Percentiles rank a stretch among this genome's conserved stretches.
Conservation (phyloP, 2,113 vertebrate genomes). For the Haplochromis burtoni region DNA sequence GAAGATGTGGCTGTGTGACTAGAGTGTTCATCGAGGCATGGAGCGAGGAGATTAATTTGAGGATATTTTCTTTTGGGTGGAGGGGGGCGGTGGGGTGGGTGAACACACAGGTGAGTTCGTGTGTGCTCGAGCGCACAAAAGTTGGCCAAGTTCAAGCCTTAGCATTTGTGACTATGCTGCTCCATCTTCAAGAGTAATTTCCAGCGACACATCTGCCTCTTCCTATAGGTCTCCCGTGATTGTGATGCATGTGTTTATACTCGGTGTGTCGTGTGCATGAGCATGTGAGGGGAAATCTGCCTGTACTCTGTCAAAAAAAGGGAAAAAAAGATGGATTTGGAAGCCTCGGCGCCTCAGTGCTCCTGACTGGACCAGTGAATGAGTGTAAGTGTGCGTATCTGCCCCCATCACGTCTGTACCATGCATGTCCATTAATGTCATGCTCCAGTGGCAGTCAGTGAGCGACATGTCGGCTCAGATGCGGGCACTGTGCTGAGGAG, state of each 20-base stretch:
- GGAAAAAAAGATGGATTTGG: neutral
- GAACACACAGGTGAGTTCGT: conserved; percentile 21
- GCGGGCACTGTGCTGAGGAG: neutral
- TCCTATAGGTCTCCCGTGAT: neutral
- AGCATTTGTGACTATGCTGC: neutral
- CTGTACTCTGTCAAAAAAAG: neutral
- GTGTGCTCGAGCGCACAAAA: neutral
- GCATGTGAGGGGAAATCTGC: neutral
- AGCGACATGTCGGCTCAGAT: neutral
- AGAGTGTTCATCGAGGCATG: conserved; percentile 17
- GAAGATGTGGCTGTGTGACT: conserved; percentile 29
- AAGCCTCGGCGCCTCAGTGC: neutral
- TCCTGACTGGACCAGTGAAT: neutral
- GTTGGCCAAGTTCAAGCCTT: neutral
- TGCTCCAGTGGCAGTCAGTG: neutral
- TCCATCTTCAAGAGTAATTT: neutral
- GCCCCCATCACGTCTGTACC: neutral
- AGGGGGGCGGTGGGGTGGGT: neutral
- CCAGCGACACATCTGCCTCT: neutral
- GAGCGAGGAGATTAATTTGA: conserved; percentile 50
- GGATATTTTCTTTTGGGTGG: neutral
- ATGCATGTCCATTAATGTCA: conserved; percentile 24
- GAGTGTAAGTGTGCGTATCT: neutral
- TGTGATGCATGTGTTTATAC: conserved; percentile 5
- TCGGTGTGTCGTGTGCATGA: neutral